phyloP scores from a whole-genome alignment of 2,888 invertebrate species.

The Ashinkailepas kermadecensis region DNA sequence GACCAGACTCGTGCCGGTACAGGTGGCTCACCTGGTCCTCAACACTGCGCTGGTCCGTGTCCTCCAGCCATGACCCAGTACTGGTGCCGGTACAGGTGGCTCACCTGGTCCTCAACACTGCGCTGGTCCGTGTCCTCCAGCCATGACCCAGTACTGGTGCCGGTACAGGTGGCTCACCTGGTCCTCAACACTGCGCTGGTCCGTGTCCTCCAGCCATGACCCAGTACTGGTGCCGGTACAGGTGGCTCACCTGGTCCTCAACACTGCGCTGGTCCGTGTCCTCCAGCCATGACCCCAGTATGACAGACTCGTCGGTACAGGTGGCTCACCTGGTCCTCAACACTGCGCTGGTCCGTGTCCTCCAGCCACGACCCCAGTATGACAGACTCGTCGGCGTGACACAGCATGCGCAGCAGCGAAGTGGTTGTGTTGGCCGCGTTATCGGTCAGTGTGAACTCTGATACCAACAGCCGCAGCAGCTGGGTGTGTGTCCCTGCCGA shows the following conservation, averaged over 20 bases:
- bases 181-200: no score
- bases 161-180: no score
- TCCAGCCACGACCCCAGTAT: constrained; percentile 91
- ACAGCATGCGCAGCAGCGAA: constrained; percentile 69
- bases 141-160: no score
- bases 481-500: constrained; percentile 67
- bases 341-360: constrained; percentile 90
- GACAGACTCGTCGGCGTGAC: constrained; percentile 81
- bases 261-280: no score
- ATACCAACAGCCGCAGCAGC: constrained; percentile 71
- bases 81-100: no score
- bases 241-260: no score
- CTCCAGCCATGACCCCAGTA: no score
- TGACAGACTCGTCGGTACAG: not conserved
- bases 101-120: no score
- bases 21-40: constrained; percentile 47
- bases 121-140: no score
- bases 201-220: no score
- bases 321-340: constrained; percentile 83
- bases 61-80: constrained; percentile 39
- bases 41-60: constrained; percentile 90
- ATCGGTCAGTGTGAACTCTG: constrained; percentile 86
- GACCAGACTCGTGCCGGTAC: no score
- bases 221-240: no score
- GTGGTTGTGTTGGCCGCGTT: constrained; percentile 86